These are phyloP conservation scores for Phacellophora camtschatica DNA, from an alignment of 30 jellyfish, hydroid and myxozoan species.

Conservation along the genomic window DNA sequence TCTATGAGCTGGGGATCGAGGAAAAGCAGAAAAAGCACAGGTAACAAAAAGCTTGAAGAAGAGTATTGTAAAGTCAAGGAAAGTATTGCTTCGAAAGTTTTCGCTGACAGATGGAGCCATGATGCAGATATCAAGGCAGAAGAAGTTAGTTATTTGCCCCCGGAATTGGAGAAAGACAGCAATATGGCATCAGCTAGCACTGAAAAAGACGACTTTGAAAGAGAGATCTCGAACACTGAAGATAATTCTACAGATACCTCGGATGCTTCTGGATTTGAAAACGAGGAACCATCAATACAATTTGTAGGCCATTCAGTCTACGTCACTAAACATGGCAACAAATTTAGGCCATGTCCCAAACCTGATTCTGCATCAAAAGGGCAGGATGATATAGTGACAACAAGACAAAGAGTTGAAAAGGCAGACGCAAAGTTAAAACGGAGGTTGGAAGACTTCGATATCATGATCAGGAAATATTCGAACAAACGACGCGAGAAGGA, in stretches of 20 bases:
- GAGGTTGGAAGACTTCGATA: neutral
- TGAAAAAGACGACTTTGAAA: neutral
- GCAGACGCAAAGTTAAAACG: neutral
- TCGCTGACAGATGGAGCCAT: neutral
- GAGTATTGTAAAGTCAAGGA: neutral
- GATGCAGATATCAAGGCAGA: neutral
- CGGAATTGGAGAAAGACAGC: neutral
- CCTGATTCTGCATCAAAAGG: neutral
- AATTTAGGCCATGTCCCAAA: neutral
- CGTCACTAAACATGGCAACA: neutral
- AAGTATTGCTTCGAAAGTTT: neutral
- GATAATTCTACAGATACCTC: neutral
- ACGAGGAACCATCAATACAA: neutral
- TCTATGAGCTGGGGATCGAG: constrained; percentile 4
- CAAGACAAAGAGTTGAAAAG: neutral
- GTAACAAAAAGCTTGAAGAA: neutral
- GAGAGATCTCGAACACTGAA: neutral
- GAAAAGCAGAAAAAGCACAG: neutral
- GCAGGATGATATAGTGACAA: neutral
- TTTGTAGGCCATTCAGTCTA: neutral
- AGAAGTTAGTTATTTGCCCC: constrained; percentile 14
- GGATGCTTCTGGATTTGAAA: neutral
- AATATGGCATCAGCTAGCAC: neutral
- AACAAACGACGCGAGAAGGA: neutral
- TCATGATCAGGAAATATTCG: neutral